Base-by-base conservation (phyloP, 1,140 invertebrate species). In the Myzus persicae region DNA sequence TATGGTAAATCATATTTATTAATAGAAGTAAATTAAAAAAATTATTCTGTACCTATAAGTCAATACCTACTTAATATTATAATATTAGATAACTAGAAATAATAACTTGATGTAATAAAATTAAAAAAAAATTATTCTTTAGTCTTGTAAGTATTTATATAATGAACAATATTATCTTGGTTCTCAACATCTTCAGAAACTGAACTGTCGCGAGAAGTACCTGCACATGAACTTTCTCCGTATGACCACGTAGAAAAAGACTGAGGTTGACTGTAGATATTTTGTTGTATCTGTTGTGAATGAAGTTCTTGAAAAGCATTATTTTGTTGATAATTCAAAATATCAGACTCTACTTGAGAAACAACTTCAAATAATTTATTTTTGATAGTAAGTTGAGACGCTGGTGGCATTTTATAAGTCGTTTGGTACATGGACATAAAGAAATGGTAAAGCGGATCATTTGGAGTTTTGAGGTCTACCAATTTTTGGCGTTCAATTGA, bases 401-500 rank as follows among this genome's bases (percentile, higher is more conserved):
- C 81, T 24, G 81, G 81, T 42, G 81, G 40, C 24, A 84, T 22
- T 84, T 84, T 84, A 42, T 84, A 38, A 22, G 81, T 84, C 6
- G 81, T 84, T 8, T 84, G 38, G 38, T 84, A 84, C 81, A 84
- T 84, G 40, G 81, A 84, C 20, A 84, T 42, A 42, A 84, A 84
- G 40, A 84, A 84, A 84, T 42, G 81, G 24, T 84, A 42, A 0
- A 84, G 40, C 36, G 81, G 81, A 84, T 84, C 81, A 84, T 18
- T 84, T 24, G 22, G 24, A 42, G 81, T 38, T 84, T 42, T 84
- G 2, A 31, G 40, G 40, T 84, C 81, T 26, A 42, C 81, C 40
- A 84, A 84, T 38, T 24, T 42, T 42, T 84, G 40, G 24, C 81
- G 81, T 31, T 42, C 81, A 36, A 82, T 36, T 18, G 81, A 36